Evolutionary conservation across 2,113 vertebrate species (phyloP), one percentile per base, ranked within the genome.

Genomic region (Oxyruncus cristatus): DNA sequence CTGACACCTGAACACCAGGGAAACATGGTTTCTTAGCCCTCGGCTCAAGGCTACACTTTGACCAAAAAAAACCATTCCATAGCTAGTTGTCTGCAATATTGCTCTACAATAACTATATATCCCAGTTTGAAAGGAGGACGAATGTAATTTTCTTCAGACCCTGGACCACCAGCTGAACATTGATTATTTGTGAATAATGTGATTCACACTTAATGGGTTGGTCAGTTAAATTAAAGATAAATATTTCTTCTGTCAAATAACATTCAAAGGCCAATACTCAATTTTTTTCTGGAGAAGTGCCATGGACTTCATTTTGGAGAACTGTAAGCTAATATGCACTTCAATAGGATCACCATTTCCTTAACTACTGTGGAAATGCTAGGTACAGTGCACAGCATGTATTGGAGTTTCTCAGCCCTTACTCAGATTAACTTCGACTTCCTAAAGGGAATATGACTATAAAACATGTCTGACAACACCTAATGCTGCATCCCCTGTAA

Each of bases 181-280:
- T 92, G 85, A 96, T 97, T 92, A 78, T 81, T 81, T 0, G 4
- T 55, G 83, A 95, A 88, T 92, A 92, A 95, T 91, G 52, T 46
- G 53, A 94, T 83, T 95, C 44, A 12, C 37, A 47, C 63, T 89
- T 93, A 95, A 95, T 65, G 85, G 63, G 39, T 42, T 39, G 58
- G 85, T 87, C 85, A 85, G 59, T 87, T 84, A 89, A 90, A 84
- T 59, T 86, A 83, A 95, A 95, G 82, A 71, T 92, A 92, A 96
- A 93, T 93, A 97, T 95, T 94, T 92, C 85, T 92, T 73, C 77
- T 93, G 89, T 87, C 87, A 95, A 83, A 83, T 80, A 93, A 71
- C 92, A 95, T 89, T 81, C 67, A 94, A 94, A 96, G 75, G 62
- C 89, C 70, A 85, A 56, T 32, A 61, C 50, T 88, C 73, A 59